phyloP scores from a whole-genome alignment of 1,140 invertebrate genomes.

The Atta texana region DNA sequence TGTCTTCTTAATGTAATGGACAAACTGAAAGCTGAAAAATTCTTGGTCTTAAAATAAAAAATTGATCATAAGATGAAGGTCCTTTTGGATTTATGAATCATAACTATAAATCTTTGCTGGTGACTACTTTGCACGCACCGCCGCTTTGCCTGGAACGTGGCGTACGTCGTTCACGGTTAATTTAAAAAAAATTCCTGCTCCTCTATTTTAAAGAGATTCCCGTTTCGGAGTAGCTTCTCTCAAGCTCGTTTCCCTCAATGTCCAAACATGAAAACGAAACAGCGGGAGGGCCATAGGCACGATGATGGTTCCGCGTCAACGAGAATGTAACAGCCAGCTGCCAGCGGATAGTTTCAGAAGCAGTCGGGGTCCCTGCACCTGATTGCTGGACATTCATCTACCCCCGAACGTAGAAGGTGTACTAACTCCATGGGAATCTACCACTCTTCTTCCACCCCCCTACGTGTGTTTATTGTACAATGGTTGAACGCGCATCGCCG shows the following conservation, averaged over 20 bases:
- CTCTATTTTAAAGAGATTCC: conserved; percentile 31
- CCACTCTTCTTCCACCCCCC: conserved; percentile 48
- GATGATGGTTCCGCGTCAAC: conserved; percentile 71
- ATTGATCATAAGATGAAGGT: neutral
- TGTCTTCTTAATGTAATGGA: too few relatives aligned
- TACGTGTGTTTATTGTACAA: conserved; percentile 23
- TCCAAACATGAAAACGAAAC: conserved; percentile 71
- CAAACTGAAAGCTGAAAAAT: neutral
- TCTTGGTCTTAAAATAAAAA: neutral
- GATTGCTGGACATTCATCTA: conserved; percentile 78
- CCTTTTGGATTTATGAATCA: conserved; percentile 53
- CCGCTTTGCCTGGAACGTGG: conserved; percentile 37
- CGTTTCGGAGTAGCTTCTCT: conserved; percentile 31
- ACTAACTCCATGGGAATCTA: conserved; percentile 64
- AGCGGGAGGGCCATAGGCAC: conserved; percentile 61
- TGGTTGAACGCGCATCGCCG: neutral
- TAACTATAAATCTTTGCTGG: neutral
- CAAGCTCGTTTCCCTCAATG: conserved; percentile 42
- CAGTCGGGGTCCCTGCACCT: conserved; percentile 71
- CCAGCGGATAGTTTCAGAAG: conserved; percentile 67
- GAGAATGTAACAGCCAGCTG: conserved; percentile 69
- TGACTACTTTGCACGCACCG: conserved; percentile 60
- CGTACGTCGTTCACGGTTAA: conserved; percentile 69
- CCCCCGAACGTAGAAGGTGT: conserved; percentile 57
- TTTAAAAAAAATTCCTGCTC: conserved; percentile 50